Percentiles rank a stretch among this genome's conserved stretches.
phyloP scores from a whole-genome alignment of 2,888 invertebrate species.

The Pandemis heparana region DNA sequence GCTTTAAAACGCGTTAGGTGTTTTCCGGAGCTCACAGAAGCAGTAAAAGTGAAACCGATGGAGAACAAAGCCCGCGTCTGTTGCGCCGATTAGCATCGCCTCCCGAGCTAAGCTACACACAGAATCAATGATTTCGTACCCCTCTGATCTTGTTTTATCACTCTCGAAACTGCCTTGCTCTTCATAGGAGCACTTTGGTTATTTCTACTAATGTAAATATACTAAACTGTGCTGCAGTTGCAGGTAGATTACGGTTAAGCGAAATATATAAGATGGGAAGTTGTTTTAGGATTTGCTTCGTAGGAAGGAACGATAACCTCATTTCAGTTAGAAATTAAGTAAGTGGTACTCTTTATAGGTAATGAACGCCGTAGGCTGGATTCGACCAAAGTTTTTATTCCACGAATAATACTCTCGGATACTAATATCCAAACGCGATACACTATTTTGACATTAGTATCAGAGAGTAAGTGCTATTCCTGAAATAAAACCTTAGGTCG shows the following conservation, averaged over 20 bases:
- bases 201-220: constrained; percentile 2
- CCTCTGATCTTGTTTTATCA: constrained; percentile 6
- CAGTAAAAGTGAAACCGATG: constrained; percentile 25
- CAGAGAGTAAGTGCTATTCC: too few species aligned
- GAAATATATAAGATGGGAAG: too few species aligned
- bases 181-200: background rate
- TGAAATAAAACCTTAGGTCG: too few species aligned
- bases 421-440: too few species aligned
- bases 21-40: constrained; percentile 2
- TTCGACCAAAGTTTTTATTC: too few species aligned
- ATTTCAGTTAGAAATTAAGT: too few species aligned
- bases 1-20: constrained; percentile 35
- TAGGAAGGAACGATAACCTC: too few species aligned
- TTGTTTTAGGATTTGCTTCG: too few species aligned
- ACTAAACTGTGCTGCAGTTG: background rate
- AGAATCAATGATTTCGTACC: constrained; percentile 1
- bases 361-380: too few species aligned
- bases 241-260: background rate
- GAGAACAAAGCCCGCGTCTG: constrained; percentile 32
- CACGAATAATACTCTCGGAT: too few species aligned
- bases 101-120: constrained; percentile 5
- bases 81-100: constrained; percentile 23
- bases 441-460: too few species aligned
- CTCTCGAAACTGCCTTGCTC: background rate
- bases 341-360: too few species aligned